Percentiles rank a stretch among this genome's conserved stretches.
Evolutionary conservation across 1,140 invertebrate species (phyloP).

Genomic region (Drosophila kikkawai): DNA sequence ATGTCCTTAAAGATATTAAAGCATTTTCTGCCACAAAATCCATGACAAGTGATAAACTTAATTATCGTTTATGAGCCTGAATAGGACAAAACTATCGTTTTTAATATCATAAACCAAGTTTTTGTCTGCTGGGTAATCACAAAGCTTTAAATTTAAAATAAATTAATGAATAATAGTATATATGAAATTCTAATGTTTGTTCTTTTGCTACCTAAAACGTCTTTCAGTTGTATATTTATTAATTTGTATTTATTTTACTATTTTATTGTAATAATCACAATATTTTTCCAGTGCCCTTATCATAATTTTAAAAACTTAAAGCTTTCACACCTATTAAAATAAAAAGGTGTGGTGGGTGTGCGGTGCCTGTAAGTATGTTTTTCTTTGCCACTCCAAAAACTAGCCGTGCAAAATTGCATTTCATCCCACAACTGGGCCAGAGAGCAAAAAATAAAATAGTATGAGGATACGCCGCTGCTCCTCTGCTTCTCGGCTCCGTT

Average conservation of each 20-base stretch:
- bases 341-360: slow-evolving; percentile 1
- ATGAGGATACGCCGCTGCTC: slow-evolving; percentile 15
- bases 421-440: slow-evolving; percentile 50
- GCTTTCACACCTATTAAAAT: slow-evolving; percentile 75
- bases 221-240: neutral
- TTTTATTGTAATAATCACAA: neutral
- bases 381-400: slow-evolving; percentile 67
- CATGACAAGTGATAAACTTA: too few species aligned
- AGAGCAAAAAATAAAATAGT: slow-evolving; percentile 16
- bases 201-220: neutral
- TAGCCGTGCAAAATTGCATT: slow-evolving; percentile 72
- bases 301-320: slow-evolving; percentile 75
- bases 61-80: too few species aligned
- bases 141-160: neutral
- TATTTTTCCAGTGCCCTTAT: slow-evolving; percentile 16
- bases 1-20: too few species aligned
- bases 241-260: neutral
- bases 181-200: neutral
- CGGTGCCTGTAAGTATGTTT: slow-evolving; percentile 17
- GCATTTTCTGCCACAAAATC: too few species aligned
- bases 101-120: too few species aligned
- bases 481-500: slow-evolving; percentile 20
- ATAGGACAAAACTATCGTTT: too few species aligned
- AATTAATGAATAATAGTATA: neutral
- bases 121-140: neutral